Evolutionary conservation across 2,888 invertebrate species (phyloP).

Genomic region (Ischnura elegans): DNA sequence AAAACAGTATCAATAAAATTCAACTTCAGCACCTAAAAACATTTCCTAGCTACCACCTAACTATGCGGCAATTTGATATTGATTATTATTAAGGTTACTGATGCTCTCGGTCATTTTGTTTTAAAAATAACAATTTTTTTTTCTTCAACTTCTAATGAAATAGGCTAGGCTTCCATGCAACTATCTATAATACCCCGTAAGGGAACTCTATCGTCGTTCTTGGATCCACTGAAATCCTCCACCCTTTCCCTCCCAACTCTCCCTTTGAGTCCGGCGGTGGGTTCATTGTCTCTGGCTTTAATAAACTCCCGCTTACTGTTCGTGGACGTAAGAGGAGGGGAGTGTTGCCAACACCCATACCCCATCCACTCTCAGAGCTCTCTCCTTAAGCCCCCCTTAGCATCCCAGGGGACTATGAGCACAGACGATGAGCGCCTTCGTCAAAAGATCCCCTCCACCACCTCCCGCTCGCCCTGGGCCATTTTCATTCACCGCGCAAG

Average conservation of each 20-base stretch:
- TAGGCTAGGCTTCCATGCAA: background rate
- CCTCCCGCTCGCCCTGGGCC: background rate
- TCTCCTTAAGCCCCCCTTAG: background rate
- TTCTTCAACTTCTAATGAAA: background rate
- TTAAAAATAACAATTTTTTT: too few relatives aligned
- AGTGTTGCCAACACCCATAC: background rate
- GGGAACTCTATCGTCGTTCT: too few relatives aligned
- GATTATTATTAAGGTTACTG: too few relatives aligned
- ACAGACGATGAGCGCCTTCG: background rate
- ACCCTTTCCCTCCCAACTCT: background rate
- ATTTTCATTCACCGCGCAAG: background rate
- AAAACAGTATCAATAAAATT: too few relatives aligned
- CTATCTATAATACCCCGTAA: background rate
- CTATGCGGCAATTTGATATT: too few relatives aligned
- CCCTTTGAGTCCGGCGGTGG: background rate
- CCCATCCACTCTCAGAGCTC: background rate
- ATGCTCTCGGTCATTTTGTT: too few relatives aligned
- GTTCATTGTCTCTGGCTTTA: constrained; percentile 24
- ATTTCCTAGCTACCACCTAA: too few relatives aligned
- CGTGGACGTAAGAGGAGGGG: background rate
- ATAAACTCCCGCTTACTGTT: background rate
- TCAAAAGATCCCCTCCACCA: background rate
- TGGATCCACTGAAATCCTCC: background rate
- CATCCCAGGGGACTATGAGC: background rate
- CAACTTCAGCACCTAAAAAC: too few relatives aligned